Evolutionary conservation across 1,140 invertebrate genomes (phyloP).

Genomic region (Varroa destructor): DNA sequence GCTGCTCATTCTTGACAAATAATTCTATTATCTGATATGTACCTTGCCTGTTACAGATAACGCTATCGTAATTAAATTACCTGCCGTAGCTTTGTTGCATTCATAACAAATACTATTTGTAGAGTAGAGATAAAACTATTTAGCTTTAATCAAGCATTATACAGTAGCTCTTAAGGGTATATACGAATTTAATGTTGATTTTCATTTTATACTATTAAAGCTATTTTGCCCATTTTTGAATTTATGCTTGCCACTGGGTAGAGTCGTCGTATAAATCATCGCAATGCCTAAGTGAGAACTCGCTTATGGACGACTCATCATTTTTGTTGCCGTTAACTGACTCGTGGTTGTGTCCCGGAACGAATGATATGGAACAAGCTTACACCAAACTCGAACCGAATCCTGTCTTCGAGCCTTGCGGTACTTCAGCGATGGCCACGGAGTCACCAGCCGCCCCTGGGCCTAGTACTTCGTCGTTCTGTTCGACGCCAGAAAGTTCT

Average conservation of each 20-base stretch:
- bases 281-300: conserved; percentile 5
- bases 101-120: not conserved
- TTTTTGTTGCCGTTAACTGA: not conserved
- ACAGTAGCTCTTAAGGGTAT: not conserved
- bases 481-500: too few species aligned
- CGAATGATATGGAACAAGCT: too few species aligned
- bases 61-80: not conserved
- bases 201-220: not conserved
- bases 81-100: not conserved
- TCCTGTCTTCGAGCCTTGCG: too few species aligned
- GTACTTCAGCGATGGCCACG: too few species aligned
- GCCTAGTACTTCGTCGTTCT: too few species aligned
- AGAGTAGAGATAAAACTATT: not conserved
- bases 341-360: not conserved
- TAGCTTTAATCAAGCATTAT: not conserved
- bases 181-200: not conserved
- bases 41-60: not conserved
- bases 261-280: conserved; percentile 8
- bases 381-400: too few species aligned
- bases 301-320: not conserved
- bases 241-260: not conserved
- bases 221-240: too few species aligned
- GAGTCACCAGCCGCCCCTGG: too few species aligned
- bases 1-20: too few species aligned
- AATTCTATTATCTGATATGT: too few species aligned